Percentiles rank a stretch among this genome's conserved stretches.
Evolutionary conservation across 2,888 invertebrate genomes (phyloP).

Genomic region (Cheilosia scutellata): DNA sequence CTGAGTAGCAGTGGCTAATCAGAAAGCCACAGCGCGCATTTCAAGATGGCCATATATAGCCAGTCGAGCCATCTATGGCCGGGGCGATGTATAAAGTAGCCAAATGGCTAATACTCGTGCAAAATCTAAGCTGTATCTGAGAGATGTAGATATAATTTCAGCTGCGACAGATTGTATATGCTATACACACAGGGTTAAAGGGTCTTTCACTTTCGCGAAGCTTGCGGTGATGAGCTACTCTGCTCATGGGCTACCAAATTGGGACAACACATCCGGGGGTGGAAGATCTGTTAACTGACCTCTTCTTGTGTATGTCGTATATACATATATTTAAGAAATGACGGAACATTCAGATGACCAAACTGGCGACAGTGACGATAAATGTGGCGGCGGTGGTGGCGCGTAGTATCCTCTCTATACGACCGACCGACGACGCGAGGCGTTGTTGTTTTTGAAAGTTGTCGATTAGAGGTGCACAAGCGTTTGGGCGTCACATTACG

Average conservation of each 20-base stretch:
- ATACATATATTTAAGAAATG: slow-evolving; percentile 29
- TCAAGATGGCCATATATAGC: slow-evolving; percentile 73
- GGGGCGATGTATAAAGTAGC: slow-evolving; percentile 68
- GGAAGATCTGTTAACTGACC: slow-evolving; percentile 75
- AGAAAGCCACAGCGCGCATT: slow-evolving; percentile 73
- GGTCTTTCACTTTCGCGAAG: slow-evolving; percentile 71
- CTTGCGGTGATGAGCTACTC: slow-evolving; percentile 48
- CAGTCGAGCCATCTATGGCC: slow-evolving; percentile 62
- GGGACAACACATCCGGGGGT: slow-evolving; percentile 71
- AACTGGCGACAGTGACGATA: slow-evolving; percentile 59
- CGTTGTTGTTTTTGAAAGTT: slow-evolving; percentile 43
- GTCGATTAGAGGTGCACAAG: slow-evolving; percentile 34
- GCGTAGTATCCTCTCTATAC: not conserved
- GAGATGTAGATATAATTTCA: slow-evolving; percentile 52
- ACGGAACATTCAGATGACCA: slow-evolving; percentile 60
- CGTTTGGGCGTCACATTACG: slow-evolving; percentile 64
- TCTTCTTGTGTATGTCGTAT: slow-evolving; percentile 34
- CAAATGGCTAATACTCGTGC: slow-evolving; percentile 75
- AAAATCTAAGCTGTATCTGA: slow-evolving; percentile 69
- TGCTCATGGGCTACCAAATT: slow-evolving; percentile 59
- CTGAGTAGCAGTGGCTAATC: slow-evolving; percentile 68
- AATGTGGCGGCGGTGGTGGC: slow-evolving; percentile 11
- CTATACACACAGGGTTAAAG: slow-evolving; percentile 64
- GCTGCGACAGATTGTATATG: slow-evolving; percentile 32
- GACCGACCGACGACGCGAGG: not conserved